These are phyloP conservation scores for Choloepus didactylus DNA, from an alignment of 2,797 vertebrate genomes.

Conservation along the genomic window DNA sequence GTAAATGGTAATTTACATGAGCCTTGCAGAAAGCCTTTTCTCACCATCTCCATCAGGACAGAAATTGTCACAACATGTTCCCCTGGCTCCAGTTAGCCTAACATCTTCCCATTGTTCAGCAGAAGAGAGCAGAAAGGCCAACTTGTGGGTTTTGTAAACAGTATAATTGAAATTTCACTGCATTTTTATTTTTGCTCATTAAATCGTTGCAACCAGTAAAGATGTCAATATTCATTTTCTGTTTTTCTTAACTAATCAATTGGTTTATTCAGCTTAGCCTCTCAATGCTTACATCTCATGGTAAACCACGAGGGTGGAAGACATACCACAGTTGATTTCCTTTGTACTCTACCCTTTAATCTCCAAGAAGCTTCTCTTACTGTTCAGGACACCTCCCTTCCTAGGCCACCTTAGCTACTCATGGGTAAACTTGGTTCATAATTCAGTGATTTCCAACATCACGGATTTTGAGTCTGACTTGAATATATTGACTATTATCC, in stretches of 20 bases:
- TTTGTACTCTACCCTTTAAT: background rate
- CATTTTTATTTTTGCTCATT: background rate
- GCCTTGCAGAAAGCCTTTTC: conserved; percentile 15
- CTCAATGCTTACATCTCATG: background rate
- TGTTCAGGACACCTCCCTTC: background rate
- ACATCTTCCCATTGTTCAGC: background rate
- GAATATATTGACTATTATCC: background rate
- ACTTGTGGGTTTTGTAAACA: background rate
- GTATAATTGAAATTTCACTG: background rate
- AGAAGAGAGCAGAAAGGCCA: conserved; percentile 13
- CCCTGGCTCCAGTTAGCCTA: background rate
- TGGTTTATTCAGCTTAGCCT: background rate
- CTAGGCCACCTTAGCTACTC: background rate
- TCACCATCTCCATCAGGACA: background rate
- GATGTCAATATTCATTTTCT: background rate
- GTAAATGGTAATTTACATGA: background rate
- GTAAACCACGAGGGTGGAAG: background rate
- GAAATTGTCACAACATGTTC: background rate
- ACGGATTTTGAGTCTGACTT: background rate
- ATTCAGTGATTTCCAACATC: background rate
- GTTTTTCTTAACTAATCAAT: conserved; percentile 24
- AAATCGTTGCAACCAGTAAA: background rate
- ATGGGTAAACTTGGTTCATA: background rate
- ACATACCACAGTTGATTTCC: background rate
- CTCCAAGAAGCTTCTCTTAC: background rate